Percentiles rank a stretch among this genome's conserved stretches.
These are phyloP conservation scores for Cotesia glomerata DNA, from an alignment of 1,140 invertebrate genomes.

Conservation along the genomic window DNA sequence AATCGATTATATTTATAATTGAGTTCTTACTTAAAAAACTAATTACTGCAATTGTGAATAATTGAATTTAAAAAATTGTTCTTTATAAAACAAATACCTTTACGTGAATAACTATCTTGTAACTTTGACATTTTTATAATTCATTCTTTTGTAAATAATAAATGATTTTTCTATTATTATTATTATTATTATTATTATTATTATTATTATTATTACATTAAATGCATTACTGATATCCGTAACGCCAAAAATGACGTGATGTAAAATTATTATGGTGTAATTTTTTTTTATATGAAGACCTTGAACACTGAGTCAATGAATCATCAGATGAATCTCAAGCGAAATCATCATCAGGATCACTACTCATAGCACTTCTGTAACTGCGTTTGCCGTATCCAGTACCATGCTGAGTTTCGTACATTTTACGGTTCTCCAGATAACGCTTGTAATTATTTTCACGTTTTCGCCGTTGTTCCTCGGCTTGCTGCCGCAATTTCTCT, in stretches of 20 bases:
- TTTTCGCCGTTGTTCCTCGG: slow-evolving; percentile 59
- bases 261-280: not conserved
- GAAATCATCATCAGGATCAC: slow-evolving; percentile 26
- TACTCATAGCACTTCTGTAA: slow-evolving; percentile 33
- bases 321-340: slow-evolving; percentile 18
- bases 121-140: not conserved
- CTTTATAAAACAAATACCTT: too few species aligned
- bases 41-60: too few species aligned
- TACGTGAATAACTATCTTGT: too few species aligned
- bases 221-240: slow-evolving; percentile 23
- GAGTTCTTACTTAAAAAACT: too few species aligned
- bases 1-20: too few species aligned
- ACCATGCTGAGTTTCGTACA: slow-evolving; percentile 55
- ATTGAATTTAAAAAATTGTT: too few species aligned
- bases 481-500: slow-evolving; percentile 58
- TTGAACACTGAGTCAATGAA: not conserved
- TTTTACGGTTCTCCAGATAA: slow-evolving; percentile 59
- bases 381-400: slow-evolving; percentile 44
- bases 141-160: not conserved
- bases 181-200: not conserved
- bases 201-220: not conserved
- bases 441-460: slow-evolving; percentile 60
- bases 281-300: not conserved
- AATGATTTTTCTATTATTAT: too few species aligned
- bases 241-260: slow-evolving; percentile 4